Evolutionary conservation across 2,888 invertebrate species (phyloP).

Genomic region (Tortrix viridana): DNA sequence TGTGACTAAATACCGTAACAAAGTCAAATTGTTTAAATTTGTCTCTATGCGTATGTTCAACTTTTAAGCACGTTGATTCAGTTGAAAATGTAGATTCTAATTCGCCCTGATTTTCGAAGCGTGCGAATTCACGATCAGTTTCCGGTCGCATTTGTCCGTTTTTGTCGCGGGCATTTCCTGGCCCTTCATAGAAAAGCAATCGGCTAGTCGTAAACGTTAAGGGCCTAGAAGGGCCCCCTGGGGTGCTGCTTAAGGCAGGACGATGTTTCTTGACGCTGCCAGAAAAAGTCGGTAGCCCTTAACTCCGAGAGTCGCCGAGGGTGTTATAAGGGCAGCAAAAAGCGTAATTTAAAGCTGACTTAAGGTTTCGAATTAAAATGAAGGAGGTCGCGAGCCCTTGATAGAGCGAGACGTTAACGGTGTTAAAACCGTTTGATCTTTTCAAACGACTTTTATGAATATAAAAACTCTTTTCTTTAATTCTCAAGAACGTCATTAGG

Average conservation of each 20-base stretch:
- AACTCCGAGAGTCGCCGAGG: constrained; percentile 74
- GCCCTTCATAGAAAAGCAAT: constrained; percentile 86
- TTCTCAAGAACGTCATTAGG: no score
- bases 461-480: no score
- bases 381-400: constrained; percentile 50
- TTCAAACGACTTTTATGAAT: no score
- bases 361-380: constrained; percentile 83
- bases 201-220: constrained; percentile 87
- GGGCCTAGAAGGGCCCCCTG: constrained; percentile 83
- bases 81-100: constrained; percentile 33
- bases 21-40: no score
- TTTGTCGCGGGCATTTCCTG: constrained; percentile 68
- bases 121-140: constrained; percentile 55
- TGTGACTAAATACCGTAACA: no score
- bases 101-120: not conserved
- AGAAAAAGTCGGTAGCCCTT: constrained; percentile 77
- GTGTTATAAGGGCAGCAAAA: constrained; percentile 79
- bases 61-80: not conserved
- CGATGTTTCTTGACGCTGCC: constrained; percentile 78
- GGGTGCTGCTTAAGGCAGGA: constrained; percentile 82
- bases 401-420: constrained; percentile 17
- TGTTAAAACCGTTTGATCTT: not conserved
- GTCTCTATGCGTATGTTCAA: no score
- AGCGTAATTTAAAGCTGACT: constrained; percentile 83
- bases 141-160: constrained; percentile 74